Conservation (phyloP, 2,797 vertebrate genomes). For the Sebastes umbrosus region DNA sequence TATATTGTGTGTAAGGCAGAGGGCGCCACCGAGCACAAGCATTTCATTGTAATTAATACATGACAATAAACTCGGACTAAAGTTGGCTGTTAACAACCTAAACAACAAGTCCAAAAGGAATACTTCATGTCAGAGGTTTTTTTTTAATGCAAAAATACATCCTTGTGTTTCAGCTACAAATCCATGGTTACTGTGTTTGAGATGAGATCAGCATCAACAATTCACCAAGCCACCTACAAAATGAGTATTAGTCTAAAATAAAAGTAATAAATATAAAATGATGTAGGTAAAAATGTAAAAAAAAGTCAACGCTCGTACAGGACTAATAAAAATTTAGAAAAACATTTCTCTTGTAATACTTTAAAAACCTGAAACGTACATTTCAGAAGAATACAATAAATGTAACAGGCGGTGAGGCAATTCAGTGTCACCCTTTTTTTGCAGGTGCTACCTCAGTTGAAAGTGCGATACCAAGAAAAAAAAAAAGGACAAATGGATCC, state of each 20-base stretch:
- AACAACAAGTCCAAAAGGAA: background rate
- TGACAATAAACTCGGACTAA: no score
- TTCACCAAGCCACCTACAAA: conserved; percentile 40
- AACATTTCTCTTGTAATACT: conserved; percentile 38
- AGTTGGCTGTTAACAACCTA: background rate
- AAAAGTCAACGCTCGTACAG: conserved; percentile 31
- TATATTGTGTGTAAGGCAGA: no score
- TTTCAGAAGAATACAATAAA: conserved; percentile 24
- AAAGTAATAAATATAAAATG: conserved; percentile 73
- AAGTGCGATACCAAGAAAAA: conserved; percentile 59
- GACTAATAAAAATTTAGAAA: conserved; percentile 52
- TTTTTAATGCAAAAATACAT: conserved; percentile 72
- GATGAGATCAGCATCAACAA: conserved; percentile 38
- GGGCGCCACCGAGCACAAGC: no score
- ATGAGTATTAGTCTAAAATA: conserved; percentile 47
- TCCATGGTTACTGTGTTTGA: conserved; percentile 39
- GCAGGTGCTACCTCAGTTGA: conserved; percentile 45
- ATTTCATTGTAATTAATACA: background rate
- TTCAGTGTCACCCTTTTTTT: conserved; percentile 3
- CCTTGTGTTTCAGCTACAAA: conserved; percentile 43
- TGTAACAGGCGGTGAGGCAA: conserved; percentile 31
- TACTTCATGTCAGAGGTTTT: background rate
- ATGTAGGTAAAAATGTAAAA: conserved; percentile 47
- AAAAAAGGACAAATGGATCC: conserved; percentile 8
- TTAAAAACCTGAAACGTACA: conserved; percentile 32